Percentiles rank a stretch among this genome's conserved stretches.
These are phyloP conservation scores for Phymatocera aterrima DNA, from an alignment of 2,888 invertebrate species.

Conservation along the genomic window DNA sequence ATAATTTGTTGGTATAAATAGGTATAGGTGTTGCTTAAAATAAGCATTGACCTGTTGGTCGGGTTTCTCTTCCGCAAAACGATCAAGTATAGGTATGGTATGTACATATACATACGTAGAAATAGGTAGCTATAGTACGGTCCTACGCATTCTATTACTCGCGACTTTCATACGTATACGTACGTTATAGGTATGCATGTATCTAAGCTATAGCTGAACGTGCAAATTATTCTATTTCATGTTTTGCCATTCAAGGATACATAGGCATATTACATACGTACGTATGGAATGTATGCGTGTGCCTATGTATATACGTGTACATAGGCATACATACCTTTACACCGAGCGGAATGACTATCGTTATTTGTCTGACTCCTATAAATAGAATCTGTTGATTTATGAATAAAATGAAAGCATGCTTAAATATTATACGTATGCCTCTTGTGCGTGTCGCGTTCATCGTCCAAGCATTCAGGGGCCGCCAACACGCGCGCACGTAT, in stretches of 20 bases:
- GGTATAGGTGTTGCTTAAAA: no score
- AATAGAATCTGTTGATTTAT: slow-evolving; percentile 72
- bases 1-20: no score
- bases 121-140: no score
- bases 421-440: neutral
- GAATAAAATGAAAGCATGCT: slow-evolving; percentile 69
- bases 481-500: neutral
- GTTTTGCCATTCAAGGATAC: slow-evolving; percentile 68
- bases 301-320: neutral
- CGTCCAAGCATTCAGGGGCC: neutral
- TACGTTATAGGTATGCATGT: neutral
- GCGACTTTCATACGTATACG: no score
- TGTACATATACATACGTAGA: neutral
- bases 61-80: neutral
- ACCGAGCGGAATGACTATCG: slow-evolving; percentile 66
- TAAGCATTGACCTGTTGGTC: neutral
- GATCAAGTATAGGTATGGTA: neutral
- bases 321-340: slow-evolving; percentile 10
- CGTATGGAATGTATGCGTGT: slow-evolving; percentile 40
- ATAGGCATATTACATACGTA: no score
- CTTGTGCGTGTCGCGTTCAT: neutral
- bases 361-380: slow-evolving; percentile 70
- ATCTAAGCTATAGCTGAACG: neutral
- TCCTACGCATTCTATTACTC: no score
- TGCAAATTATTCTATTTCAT: slow-evolving; percentile 58